phyloP scores from a whole-genome alignment of 1,140 invertebrate genomes.

The Sipha flava region DNA sequence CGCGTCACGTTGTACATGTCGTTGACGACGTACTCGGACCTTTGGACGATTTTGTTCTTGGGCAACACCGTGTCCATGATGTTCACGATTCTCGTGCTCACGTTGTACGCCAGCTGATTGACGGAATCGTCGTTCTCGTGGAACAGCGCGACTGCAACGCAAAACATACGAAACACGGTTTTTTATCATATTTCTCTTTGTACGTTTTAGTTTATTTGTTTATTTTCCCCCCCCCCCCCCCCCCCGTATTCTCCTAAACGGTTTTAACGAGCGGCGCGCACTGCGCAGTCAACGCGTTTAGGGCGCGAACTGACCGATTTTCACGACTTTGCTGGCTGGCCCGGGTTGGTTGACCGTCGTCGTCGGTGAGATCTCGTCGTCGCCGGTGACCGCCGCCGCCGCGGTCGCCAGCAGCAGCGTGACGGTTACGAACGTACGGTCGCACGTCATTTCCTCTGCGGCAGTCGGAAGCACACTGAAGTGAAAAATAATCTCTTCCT shows the following conservation, averaged over 20 bases:
- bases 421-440: too few relatives aligned
- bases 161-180: neutral
- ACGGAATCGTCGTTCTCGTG: neutral
- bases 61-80: slow-evolving; percentile 2
- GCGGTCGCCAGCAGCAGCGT: neutral
- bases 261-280: too few relatives aligned
- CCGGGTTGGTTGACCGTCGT: too few relatives aligned
- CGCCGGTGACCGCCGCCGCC: neutral
- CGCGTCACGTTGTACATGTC: slow-evolving; percentile 2
- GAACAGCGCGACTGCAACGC: neutral
- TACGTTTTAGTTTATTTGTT: too few relatives aligned
- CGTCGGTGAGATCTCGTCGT: neutral
- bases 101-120: neutral
- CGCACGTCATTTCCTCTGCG: neutral
- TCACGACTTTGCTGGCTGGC: neutral
- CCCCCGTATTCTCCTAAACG: too few relatives aligned
- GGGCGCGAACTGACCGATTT: neutral
- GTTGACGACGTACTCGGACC: neutral
- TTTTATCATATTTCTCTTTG: neutral
- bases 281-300: too few relatives aligned
- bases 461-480: neutral
- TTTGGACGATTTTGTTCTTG: neutral
- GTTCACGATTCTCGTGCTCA: neutral
- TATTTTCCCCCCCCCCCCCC: too few relatives aligned
- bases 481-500: neutral